Conservation (phyloP, 64 coral and sea anemone species). For the Pachyseris speciosa region DNA sequence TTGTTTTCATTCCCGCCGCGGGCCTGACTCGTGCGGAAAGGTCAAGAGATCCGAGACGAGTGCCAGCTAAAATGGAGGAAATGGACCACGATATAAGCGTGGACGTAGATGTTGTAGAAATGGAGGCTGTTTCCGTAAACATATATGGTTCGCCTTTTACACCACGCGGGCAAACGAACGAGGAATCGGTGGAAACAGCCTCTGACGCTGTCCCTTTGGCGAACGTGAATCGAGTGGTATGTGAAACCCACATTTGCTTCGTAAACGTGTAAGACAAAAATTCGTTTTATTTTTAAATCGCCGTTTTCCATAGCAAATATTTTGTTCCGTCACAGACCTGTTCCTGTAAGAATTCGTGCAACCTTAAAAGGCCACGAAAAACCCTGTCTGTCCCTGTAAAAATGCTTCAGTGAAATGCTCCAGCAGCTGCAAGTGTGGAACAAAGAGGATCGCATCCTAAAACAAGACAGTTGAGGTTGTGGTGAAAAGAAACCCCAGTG, state of each 20-base stretch:
- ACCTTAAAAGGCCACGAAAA: not conserved
- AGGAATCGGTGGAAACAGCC: not conserved
- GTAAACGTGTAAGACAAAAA: not conserved
- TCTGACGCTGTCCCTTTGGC: constrained; percentile 5
- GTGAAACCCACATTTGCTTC: not conserved
- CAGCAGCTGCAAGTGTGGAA: too few relatives aligned
- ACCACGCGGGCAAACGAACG: not conserved
- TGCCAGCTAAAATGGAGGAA: constrained; percentile 2
- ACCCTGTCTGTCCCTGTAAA: not conserved
- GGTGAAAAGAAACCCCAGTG: too few relatives aligned
- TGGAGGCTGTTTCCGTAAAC: not conserved
- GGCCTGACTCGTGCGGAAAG: not conserved
- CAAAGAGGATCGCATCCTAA: too few relatives aligned
- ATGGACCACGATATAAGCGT: too few relatives aligned
- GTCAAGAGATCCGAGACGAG: not conserved
- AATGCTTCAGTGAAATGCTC: not conserved
- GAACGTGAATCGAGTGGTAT: constrained; percentile 3
- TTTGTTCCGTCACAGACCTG: not conserved
- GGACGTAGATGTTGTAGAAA: not conserved
- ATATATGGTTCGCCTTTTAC: not conserved
- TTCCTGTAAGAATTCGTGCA: constrained; percentile 16
- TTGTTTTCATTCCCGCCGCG: not conserved
- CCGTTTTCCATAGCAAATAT: too few relatives aligned
- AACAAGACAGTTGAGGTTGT: too few relatives aligned
- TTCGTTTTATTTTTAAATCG: too few relatives aligned